Base-by-base conservation (phyloP, 2,888 invertebrate species). In the Acleris cristana region DNA sequence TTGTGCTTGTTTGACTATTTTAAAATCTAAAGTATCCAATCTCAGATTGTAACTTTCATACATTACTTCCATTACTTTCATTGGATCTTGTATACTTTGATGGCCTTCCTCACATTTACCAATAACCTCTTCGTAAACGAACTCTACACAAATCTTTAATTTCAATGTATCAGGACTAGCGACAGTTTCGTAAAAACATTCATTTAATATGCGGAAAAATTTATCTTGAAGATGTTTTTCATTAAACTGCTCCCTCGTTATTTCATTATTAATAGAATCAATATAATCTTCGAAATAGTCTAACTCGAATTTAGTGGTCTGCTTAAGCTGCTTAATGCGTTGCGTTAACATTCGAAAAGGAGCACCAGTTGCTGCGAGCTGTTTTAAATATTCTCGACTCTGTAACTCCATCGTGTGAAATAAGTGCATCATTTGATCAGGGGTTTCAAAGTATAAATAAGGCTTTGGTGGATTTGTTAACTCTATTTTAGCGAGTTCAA, bases 101-200 rank as follows among this genome's bases (percentile, higher is more conserved):
- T 92, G 92, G 3, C 90, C 92, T 76, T 92, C 92, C 74, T 92
- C 92, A 74, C 90, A 89, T 73, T 91, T 91, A 0, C 92, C 92
- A 71, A 90, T 87, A 49, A 92, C 76, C 81, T 91, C 85, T 78
- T 92, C 90, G 68, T 92, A 92, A 23, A 92, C 92, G 70, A 87
- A 92, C 77, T 92, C 92, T 45, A 92, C 85, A 74, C 92, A 92
- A 69, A 92, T 91, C 81, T 88, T 89, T 49, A 92, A 74, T 74
- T 90, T 91, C 40, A 92, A 77, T 19, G 86, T 89, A 65, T 72
- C 76, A 4, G 87, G 89, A 76, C 89, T 89, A 2, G 92, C 91
- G 19, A 92, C 87, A 65, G 83, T 89, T 34, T 90, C 85, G 70
- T 87, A 91, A 78, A 92, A 92, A 12, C 79, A 74, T 69, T 88